Base-by-base conservation (phyloP, 2,113 vertebrate genomes). In the Prunella himalayana region DNA sequence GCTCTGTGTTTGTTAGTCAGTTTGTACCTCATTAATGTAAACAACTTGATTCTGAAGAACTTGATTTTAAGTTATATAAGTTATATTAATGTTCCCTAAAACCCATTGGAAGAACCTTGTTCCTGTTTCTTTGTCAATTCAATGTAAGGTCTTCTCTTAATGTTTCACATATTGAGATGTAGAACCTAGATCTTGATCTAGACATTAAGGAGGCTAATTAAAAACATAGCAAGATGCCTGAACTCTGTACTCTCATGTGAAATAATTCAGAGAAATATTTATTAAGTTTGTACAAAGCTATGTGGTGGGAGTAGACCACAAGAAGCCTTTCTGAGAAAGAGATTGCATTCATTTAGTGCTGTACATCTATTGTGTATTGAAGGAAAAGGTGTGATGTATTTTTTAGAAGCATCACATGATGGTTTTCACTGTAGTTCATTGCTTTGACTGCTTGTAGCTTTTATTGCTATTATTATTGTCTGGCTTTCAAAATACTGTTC, bases 101-200 rank as follows among this genome's bases (percentile, higher is more conserved):
- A 77, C 7, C 4, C 31, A 8, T 66, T 4, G 7, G 15, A 79
- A 65, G 37, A 70, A 17, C 4, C 9, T 86, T 65, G 51, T n/a
- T 56, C 45, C 25, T 69, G 0, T 51, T 9, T 61, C 6, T 39
- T 81, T 69, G 3, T 28, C 16, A 78, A 6, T 69, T 84, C 31
- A 31, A n/a, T 0, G 0, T 51, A 44, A 65, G 15, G 27, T 37
- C 11, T 76, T 60, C 4, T 64, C 18, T 56, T 42, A 57, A 5
- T 13, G 9, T 70, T 54, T 70, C 39, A 60, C 7, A 7, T 37
- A 25, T 4, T 65, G 47, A 73, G 28, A n/a, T 0, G 0, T 6
- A 80, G 19, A 80, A 56, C 66, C 45, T 49, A 51, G 64, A 77
- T 17, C 31, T 78, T 64, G 30, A 64, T 22, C 47, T 51, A 13